These are phyloP conservation scores for Spodoptera litura DNA, from an alignment of 1,140 invertebrate genomes.

Conservation along the genomic window DNA sequence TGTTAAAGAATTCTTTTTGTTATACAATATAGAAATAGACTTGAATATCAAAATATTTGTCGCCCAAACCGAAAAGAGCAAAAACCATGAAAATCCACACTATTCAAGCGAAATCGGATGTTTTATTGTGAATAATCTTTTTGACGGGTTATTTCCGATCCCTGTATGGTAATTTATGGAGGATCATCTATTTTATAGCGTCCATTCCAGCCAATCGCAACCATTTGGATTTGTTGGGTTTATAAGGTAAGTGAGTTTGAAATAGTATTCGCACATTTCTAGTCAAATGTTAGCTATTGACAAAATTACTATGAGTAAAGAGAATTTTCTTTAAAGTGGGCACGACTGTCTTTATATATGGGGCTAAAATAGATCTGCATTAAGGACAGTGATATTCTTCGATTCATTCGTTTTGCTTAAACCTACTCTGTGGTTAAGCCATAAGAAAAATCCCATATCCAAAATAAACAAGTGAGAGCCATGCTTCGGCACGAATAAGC, in stretches of 20 bases:
- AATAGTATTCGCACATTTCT: neutral
- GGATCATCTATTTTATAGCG: slow-evolving; percentile 27
- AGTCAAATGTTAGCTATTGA: neutral
- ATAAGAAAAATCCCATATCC: too few relatives aligned
- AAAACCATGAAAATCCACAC: neutral
- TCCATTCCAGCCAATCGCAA: neutral
- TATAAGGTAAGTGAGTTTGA: slow-evolving; percentile 1
- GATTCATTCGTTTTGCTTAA: too few relatives aligned
- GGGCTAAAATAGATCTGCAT: too few relatives aligned
- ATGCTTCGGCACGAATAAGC: too few relatives aligned
- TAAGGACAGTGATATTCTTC: too few relatives aligned
- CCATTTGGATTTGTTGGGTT: slow-evolving; percentile 14
- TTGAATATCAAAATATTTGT: neutral
- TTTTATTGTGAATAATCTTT: slow-evolving; percentile 26
- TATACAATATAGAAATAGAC: neutral
- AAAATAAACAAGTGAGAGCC: too few relatives aligned
- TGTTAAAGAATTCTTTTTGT: too few relatives aligned
- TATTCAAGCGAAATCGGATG: slow-evolving; percentile 15
- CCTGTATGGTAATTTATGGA: slow-evolving; percentile 24
- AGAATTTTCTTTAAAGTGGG: too few relatives aligned
- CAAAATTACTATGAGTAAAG: too few relatives aligned
- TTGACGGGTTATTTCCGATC: slow-evolving; percentile 13
- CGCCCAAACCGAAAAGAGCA: neutral
- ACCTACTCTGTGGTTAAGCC: too few relatives aligned
- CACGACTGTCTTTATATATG: too few relatives aligned